Percentiles rank a stretch among this genome's conserved stretches.
phyloP scores from a whole-genome alignment of 2,113 vertebrate species.

The Potamarius usumacintae region DNA sequence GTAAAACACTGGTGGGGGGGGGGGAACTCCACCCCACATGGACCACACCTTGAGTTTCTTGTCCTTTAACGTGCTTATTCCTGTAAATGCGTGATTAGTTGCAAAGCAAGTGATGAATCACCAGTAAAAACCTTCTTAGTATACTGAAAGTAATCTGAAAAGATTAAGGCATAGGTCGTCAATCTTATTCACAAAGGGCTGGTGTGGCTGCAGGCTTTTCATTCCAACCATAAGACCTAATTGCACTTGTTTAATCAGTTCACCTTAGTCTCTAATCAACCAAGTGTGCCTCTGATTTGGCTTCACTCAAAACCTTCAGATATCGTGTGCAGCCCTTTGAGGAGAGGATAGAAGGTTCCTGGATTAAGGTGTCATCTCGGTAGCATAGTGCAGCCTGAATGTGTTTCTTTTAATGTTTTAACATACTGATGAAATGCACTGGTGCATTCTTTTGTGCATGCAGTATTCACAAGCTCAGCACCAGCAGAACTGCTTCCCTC shows the following conservation, averaged over 20 bases:
- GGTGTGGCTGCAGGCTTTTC: neutral
- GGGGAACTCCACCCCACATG: rapidly evolving
- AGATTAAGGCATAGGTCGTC: neutral
- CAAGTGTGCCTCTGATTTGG: neutral
- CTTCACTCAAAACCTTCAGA: neutral
- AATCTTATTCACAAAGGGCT: neutral
- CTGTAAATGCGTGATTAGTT: neutral
- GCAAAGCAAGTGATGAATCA: neutral
- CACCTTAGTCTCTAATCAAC: neutral
- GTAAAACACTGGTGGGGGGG: neutral
- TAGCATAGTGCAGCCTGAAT: neutral
- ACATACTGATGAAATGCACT: conserved; percentile 14
- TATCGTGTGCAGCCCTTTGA: neutral
- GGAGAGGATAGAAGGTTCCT: neutral
- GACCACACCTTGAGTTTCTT: neutral
- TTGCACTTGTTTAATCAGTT: neutral
- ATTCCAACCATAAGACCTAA: neutral
- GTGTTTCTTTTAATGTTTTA: neutral
- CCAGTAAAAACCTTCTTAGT: neutral
- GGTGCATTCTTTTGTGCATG: conserved; percentile 1
- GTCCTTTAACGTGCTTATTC: neutral
- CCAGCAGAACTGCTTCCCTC: neutral
- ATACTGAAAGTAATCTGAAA: neutral
- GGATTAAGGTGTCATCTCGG: neutral
- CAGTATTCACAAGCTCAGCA: no score